Percentiles rank a stretch among this genome's conserved stretches.
These are phyloP conservation scores for Drepana arcuata DNA, from an alignment of 1,140 invertebrate species.

Conservation along the genomic window DNA sequence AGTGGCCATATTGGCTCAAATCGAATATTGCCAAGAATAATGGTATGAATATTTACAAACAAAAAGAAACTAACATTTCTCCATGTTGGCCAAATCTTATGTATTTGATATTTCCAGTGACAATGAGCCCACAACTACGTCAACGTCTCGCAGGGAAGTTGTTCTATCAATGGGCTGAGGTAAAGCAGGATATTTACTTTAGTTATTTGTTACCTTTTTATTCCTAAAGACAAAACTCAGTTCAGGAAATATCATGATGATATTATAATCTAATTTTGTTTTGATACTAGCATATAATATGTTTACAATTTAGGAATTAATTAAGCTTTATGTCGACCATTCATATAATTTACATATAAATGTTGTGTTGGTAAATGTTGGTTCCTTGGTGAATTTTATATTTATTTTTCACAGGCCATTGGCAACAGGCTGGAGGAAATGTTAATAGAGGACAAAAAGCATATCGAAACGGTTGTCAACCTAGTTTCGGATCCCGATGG, in stretches of 20 bases:
- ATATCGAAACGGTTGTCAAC: conserved; percentile 78
- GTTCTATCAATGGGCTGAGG: conserved; percentile 98
- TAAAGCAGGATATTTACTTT: too few relatives aligned
- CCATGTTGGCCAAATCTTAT: too few relatives aligned
- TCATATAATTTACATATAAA: too few relatives aligned
- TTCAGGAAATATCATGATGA: too few relatives aligned
- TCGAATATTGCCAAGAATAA: conserved; percentile 42
- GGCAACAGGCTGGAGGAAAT: conserved; percentile 91
- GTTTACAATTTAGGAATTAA: too few relatives aligned
- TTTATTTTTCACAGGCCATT: conserved; percentile 71
- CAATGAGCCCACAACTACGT: conserved; percentile 55
- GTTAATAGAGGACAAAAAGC: conserved; percentile 81
- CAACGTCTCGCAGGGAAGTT: conserved; percentile 95
- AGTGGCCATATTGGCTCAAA: conserved; percentile 85
- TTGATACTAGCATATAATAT: too few relatives aligned
- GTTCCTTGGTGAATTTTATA: too few relatives aligned
- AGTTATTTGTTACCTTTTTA: too few relatives aligned
- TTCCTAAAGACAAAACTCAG: too few relatives aligned
- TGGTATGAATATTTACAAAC: neutral
- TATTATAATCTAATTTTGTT: too few relatives aligned
- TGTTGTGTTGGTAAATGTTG: too few relatives aligned
- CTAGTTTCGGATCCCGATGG: conserved; percentile 86
- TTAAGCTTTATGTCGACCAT: too few relatives aligned
- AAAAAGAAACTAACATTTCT: neutral
- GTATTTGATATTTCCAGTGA: conserved; percentile 34